phyloP scores from a whole-genome alignment of 2,797 vertebrate genomes.

The Parauchenoglanis punctatus region DNA sequence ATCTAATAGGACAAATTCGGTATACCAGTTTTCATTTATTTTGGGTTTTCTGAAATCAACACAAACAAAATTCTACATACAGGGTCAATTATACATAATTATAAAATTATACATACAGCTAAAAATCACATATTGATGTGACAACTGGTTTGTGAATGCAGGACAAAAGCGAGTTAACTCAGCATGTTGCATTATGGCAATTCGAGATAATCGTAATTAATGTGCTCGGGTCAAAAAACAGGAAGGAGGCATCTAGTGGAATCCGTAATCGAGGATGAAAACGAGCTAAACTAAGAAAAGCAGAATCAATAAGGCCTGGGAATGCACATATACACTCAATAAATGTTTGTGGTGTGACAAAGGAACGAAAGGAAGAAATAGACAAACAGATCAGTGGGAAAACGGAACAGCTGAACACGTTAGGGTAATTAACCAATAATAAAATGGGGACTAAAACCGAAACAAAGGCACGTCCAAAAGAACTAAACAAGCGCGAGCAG shows the following conservation, averaged over 20 bases:
- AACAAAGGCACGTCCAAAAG: background rate
- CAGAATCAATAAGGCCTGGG: background rate
- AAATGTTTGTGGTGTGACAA: background rate
- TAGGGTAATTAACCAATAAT: conserved; percentile 3
- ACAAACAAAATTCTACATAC: no score
- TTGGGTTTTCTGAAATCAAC: no score
- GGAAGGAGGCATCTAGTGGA: background rate
- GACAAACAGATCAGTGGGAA: background rate
- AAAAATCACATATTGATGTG: background rate
- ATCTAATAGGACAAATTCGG: no score
- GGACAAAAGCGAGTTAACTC: background rate
- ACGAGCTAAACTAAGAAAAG: background rate
- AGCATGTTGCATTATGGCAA: background rate
- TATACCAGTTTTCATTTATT: no score
- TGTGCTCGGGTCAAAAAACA: background rate
- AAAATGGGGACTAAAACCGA: background rate
- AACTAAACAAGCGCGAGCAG: background rate
- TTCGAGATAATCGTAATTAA: background rate
- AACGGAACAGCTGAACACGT: background rate
- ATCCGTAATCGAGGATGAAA: background rate
- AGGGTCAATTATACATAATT: no score
- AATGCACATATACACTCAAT: background rate
- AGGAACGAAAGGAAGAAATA: background rate
- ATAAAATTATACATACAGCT: background rate
- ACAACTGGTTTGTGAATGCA: background rate